phyloP scores from a whole-genome alignment of 2,888 invertebrate species.

The Ctenicera cuprea region DNA sequence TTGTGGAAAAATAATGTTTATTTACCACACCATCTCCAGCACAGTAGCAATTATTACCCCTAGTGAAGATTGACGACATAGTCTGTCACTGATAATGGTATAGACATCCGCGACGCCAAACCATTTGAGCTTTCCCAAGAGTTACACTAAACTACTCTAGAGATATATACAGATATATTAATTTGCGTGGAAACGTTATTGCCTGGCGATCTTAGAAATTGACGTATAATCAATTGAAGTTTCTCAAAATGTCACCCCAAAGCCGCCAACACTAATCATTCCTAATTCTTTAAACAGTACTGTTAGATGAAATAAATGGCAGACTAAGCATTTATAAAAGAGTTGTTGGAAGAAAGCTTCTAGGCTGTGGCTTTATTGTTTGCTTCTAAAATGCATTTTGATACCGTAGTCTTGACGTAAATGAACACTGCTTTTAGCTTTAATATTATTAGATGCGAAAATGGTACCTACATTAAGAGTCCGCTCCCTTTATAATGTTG shows the following conservation, averaged over 20 bases:
- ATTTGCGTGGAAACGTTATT: slow-evolving; percentile 9
- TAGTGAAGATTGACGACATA: slow-evolving; percentile 13
- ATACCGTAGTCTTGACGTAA: background rate
- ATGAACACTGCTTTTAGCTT: slow-evolving; percentile 23
- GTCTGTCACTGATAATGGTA: background rate
- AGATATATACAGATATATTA: slow-evolving; percentile 5
- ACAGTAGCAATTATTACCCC: background rate
- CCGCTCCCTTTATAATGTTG: too few relatives aligned
- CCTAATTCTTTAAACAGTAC: background rate
- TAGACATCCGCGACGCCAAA: slow-evolving; percentile 3
- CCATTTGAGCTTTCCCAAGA: background rate
- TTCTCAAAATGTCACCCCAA: background rate
- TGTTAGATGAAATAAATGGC: background rate
- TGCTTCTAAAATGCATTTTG: background rate
- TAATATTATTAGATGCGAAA: slow-evolving; percentile 11
- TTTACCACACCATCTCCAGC: background rate
- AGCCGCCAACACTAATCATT: background rate
- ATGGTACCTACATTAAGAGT: slow-evolving; percentile 1
- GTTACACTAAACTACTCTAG: background rate
- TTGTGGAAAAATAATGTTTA: background rate
- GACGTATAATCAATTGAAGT: background rate
- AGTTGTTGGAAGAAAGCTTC: background rate
- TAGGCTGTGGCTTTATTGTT: background rate
- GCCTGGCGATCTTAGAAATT: background rate
- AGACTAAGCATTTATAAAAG: background rate